These are phyloP conservation scores for Cheilosia variabilis DNA, from an alignment of 2,888 invertebrate species.

Conservation along the genomic window DNA sequence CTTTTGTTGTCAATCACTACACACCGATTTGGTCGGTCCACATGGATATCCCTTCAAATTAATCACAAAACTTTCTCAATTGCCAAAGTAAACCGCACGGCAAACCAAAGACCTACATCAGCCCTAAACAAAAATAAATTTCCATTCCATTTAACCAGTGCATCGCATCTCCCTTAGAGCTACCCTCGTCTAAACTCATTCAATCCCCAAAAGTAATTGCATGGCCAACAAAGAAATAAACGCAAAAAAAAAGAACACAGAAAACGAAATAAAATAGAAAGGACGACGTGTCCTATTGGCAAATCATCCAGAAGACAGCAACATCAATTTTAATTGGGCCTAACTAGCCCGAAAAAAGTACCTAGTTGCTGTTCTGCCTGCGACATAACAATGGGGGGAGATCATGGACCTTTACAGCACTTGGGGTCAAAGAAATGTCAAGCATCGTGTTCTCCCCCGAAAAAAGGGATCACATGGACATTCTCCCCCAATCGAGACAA, in stretches of 20 bases:
- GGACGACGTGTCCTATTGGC: conserved; percentile 58
- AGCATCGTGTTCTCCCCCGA: conserved; percentile 27
- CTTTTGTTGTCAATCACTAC: conserved; percentile 10
- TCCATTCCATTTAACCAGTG: conserved; percentile 58
- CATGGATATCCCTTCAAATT: conserved; percentile 33
- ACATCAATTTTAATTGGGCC: conserved; percentile 74
- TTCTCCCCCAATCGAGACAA: conserved; percentile 24
- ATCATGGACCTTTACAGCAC: conserved; percentile 58
- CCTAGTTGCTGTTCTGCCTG: conserved; percentile 30
- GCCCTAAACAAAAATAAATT: conserved; percentile 58
- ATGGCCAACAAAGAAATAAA: conserved; percentile 55
- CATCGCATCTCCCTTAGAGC: conserved; percentile 31
- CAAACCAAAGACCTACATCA: conserved; percentile 30
- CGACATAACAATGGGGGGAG: conserved; percentile 48
- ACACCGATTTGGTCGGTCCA: conserved; percentile 21
- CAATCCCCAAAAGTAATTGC: conserved; percentile 71
- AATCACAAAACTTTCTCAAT: conserved; percentile 36
- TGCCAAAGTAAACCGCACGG: conserved; percentile 24
- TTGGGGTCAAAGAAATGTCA: conserved; percentile 56
- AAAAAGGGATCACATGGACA: conserved; percentile 60
- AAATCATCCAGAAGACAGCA: conserved; percentile 72
- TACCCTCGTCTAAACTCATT: conserved; percentile 57
- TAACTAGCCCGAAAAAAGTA: conserved; percentile 49
- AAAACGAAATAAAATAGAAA: conserved; percentile 2
- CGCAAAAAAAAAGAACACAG: conserved; percentile 14